These are phyloP conservation scores for Coelinius sp. DNA, from an alignment of 2,888 invertebrate species.

Conservation along the genomic window DNA sequence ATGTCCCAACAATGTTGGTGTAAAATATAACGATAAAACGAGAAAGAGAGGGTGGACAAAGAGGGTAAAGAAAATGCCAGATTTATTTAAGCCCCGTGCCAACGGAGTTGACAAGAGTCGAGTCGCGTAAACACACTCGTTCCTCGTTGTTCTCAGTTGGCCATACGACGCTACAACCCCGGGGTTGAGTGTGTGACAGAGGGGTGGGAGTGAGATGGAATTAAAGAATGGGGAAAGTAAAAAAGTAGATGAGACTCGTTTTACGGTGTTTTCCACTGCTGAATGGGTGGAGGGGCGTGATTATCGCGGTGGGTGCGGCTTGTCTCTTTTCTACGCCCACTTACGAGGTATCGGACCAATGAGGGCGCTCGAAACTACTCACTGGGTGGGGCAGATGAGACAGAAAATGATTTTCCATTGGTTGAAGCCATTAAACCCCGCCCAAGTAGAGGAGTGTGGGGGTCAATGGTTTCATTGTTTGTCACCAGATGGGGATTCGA, in stretches of 20 bases:
- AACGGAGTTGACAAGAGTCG: slow-evolving; percentile 69
- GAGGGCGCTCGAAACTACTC: slow-evolving; percentile 34
- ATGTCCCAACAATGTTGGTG: slow-evolving; percentile 25
- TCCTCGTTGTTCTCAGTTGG: slow-evolving; percentile 67
- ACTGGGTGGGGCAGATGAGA: slow-evolving; percentile 39
- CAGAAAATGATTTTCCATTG: slow-evolving; percentile 62
- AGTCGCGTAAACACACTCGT: slow-evolving; percentile 70
- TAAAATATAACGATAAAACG: slow-evolving; percentile 28
- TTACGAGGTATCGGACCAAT: slow-evolving; percentile 71
- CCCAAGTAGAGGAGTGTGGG: slow-evolving; percentile 70
- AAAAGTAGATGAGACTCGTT: slow-evolving; percentile 48
- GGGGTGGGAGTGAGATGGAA: slow-evolving; percentile 16
- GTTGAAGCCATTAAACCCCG: slow-evolving; percentile 60
- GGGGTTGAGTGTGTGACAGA: neutral
- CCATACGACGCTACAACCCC: slow-evolving; percentile 56
- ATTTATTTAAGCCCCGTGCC: slow-evolving; percentile 69
- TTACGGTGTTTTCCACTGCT: slow-evolving; percentile 55
- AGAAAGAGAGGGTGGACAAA: neutral
- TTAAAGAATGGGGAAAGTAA: slow-evolving; percentile 23
- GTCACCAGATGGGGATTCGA: slow-evolving; percentile 72
- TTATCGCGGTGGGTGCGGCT: slow-evolving; percentile 60
- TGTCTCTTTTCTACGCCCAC: slow-evolving; percentile 31
- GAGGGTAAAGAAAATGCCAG: slow-evolving; percentile 55
- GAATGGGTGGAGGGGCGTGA: slow-evolving; percentile 49
- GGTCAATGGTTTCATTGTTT: slow-evolving; percentile 72